Evolutionary conservation across 2,888 invertebrate species (phyloP).

Genomic region (Acleris laterana): DNA sequence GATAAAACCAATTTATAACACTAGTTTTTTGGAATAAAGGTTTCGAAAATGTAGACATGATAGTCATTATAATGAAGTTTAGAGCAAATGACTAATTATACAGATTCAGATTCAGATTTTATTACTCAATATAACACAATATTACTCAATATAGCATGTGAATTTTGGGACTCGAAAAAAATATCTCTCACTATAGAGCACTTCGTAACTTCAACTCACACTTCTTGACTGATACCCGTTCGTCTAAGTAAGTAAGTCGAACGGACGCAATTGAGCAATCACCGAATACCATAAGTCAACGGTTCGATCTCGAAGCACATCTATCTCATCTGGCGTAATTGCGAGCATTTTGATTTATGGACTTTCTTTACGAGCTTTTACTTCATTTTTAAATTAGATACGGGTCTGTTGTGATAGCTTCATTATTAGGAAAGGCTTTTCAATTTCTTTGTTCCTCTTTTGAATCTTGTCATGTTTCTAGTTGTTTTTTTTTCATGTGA

Average conservation of each 20-base stretch:
- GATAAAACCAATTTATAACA: too few relatives aligned
- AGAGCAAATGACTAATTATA: too few relatives aligned
- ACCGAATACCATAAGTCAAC: constrained; percentile 29
- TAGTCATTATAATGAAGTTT: too few relatives aligned
- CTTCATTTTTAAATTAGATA: constrained; percentile 27
- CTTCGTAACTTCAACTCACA: too few relatives aligned
- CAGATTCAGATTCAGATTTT: too few relatives aligned
- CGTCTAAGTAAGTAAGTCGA: constrained; percentile 1
- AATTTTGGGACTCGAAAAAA: too few relatives aligned
- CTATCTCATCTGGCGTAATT: constrained; percentile 28
- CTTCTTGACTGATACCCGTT: background rate
- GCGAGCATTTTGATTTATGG: constrained; percentile 36
- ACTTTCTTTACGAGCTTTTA: constrained; percentile 39
- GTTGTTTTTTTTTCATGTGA: background rate
- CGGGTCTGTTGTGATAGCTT: constrained; percentile 6
- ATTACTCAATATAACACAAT: too few relatives aligned
- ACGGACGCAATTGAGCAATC: constrained; percentile 8
- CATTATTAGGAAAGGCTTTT: background rate
- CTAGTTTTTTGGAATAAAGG: too few relatives aligned
- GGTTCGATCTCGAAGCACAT: constrained; percentile 13
- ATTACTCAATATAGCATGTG: too few relatives aligned
- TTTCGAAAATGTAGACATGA: too few relatives aligned
- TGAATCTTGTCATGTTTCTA: background rate
- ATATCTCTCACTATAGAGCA: too few relatives aligned
- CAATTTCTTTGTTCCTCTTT: background rate